Evolutionary conservation across 1,140 invertebrate species (phyloP), one percentile per base, ranked within the genome.

Genomic region (Ganaspis sp.): DNA sequence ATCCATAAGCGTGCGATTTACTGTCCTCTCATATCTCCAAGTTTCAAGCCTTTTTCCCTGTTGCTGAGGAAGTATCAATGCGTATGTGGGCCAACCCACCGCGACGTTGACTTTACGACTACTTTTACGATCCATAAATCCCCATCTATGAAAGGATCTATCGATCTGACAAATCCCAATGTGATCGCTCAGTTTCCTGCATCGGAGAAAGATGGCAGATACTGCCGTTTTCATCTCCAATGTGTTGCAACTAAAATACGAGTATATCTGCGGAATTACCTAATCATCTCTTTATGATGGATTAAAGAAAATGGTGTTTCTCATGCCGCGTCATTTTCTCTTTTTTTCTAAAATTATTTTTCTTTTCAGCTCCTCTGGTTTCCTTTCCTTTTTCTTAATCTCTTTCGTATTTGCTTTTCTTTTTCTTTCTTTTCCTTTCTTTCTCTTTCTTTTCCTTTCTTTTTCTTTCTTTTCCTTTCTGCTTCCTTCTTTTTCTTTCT

Each of bases 1-100:
- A 72, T 72, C 80, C 74, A 86, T 87, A 87, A 87, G 86, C 75
- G 73, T 71, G 75, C 85, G 86, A 90, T 90, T 90, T 89, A 90
- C 85, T 87, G 83, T 73, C 78, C 78, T 80, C 80, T 80, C 73
- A n/a, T n/a, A n/a, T n/a, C n/a, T n/a, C n/a, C n/a, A n/a, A n/a
- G 71, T 79, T 76, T 84, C 80, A 74, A 73, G 69, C 79, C 80
- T 77, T 54, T 11, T 34, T n/a, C 29, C n/a, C 70, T 76, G 69
- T 74, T 6, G 5, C 9, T 17, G 69, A 4, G 23, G 58, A n/a
- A 64, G 23, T 29, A 26, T 29, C 23, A 15, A 26, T 29, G 42
- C 75, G 73, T 86, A 86, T 85, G 84, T 87, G 86, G 84, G 84
- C 85, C 84, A 87, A 87, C 84, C 80, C 81, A 77, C 42, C 40